phyloP scores from a whole-genome alignment of 2,113 vertebrate genomes.

The Chamaetylas fuelleborni region DNA sequence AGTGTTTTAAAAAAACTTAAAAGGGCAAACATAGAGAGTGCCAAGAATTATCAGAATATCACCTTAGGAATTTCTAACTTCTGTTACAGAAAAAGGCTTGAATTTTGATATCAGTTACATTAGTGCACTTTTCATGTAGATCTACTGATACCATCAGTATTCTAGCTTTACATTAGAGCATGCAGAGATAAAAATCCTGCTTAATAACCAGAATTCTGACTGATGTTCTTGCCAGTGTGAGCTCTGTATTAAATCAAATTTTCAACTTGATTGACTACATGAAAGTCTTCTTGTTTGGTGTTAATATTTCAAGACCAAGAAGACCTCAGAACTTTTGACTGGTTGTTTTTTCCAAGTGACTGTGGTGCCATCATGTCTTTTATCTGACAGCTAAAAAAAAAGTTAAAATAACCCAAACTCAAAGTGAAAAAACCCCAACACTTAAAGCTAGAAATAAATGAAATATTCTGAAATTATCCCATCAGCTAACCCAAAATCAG shows the following conservation, averaged over 20 bases:
- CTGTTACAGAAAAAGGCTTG: background rate
- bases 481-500: background rate
- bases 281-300: background rate
- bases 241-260: background rate
- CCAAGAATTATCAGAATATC: background rate
- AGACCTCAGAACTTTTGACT: background rate
- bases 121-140: background rate
- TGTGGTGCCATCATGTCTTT: background rate
- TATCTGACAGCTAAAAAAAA: background rate
- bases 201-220: background rate
- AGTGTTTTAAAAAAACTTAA: background rate
- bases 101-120: background rate
- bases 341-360: background rate
- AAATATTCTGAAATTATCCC: background rate
- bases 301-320: background rate
- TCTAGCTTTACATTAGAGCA: background rate
- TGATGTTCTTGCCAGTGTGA: background rate
- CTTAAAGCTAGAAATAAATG: background rate
- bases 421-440: rapidly evolving
- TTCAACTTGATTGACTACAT: background rate
- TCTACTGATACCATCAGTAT: background rate
- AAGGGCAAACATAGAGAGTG: background rate
- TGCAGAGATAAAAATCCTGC: background rate
- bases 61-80: background rate
- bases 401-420: background rate